Evolutionary conservation across 1,140 invertebrate genomes (phyloP), one percentile per base, ranked within the genome.

Genomic region (Sycophila sp.): DNA sequence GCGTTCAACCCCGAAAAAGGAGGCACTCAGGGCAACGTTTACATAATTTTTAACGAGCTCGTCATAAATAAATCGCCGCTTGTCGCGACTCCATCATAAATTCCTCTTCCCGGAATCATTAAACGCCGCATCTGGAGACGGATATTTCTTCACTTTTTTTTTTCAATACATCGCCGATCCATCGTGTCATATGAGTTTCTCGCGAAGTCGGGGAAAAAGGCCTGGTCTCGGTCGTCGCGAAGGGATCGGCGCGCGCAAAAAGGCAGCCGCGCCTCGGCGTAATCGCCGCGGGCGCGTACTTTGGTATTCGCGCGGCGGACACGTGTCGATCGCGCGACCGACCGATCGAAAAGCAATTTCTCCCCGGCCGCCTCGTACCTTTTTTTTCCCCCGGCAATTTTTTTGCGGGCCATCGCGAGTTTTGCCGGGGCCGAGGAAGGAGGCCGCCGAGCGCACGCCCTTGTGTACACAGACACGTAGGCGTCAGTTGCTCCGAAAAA

Each of bases 291-390:
- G 26, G 55, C 30, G 28, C 65, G 38, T 68, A 68, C 63, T 65
- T 65, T 55, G 45, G 63, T 65, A 65, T 65, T 65, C 8, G n/a
- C n/a, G 7, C n/a, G 1, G 30, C 30, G n/a, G 38, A 47, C 55
- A 17, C 53, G 65, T 45, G 38, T 22, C 28, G 40, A 55, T 66
- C 63, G 65, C 47, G 45, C 30, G 45, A 47, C 19, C 42, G 7
- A 22, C 19, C 60, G 28, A 68, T 58, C 64, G 47, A 58, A 56
- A 58, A 67, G 51, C 64, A 32, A 66, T 67, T 67, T 32, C 40
- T 13, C 11, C 30, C 24, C 26, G 19, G 36, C 19, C n/a, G n/a
- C n/a, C n/a, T n/a, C n/a, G n/a, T n/a, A n/a, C n/a, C 32, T 40
- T 55, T 56, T 53, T 40, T 2, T 22, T 22, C 30, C 15, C 17